Evolutionary conservation across 2,888 invertebrate species (phyloP), one percentile per base, ranked within the genome.

Genomic region (Apamea crenata): DNA sequence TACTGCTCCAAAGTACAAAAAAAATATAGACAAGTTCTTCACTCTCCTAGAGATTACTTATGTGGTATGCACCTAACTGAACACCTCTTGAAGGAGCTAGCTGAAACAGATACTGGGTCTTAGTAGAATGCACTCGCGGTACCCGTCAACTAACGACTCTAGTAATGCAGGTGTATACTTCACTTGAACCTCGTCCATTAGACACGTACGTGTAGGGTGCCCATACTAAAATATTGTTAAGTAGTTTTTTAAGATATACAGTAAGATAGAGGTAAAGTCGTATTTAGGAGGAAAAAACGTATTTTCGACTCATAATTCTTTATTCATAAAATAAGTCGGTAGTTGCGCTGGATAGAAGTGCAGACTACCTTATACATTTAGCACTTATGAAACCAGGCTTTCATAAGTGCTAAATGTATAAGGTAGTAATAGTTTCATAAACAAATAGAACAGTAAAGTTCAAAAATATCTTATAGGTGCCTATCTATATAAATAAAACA

Each of bases 151-250:
- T 87, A 85, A 90, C 83, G 82, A 82, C 67, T 79, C 80, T 65
- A 69, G 78, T 86, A 84, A 84, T 83, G 77, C 80, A 87, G 88
- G 85, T 80, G 53, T 83, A 84, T 84, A 83, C 84, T 81, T 82
- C 77, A 86, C 81, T 74, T 73, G 69, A 75, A 88, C 78, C 78
- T 76, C 75, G 66, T 87, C 89, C 87, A 89, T 89, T 90, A 89
- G 83, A 80, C 84, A 87, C 78, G 85, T 87, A 85, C 82, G 25
- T 56, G 75, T 85, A 80, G 83, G 69, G 40, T 59, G 12, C 47
- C 80, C 74, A 25, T 18, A 63, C 2, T 18, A 29, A 29, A 18
- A 32, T 32, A 18, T 18, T 32, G 2, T 3, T 1, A 18, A 18
- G 8, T 32, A 61, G 16, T 29, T 29, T 61, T 61, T 61, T 5